These are phyloP conservation scores for Perognathus longimembris DNA, from an alignment of 2,113 vertebrate genomes.

Conservation along the genomic window DNA sequence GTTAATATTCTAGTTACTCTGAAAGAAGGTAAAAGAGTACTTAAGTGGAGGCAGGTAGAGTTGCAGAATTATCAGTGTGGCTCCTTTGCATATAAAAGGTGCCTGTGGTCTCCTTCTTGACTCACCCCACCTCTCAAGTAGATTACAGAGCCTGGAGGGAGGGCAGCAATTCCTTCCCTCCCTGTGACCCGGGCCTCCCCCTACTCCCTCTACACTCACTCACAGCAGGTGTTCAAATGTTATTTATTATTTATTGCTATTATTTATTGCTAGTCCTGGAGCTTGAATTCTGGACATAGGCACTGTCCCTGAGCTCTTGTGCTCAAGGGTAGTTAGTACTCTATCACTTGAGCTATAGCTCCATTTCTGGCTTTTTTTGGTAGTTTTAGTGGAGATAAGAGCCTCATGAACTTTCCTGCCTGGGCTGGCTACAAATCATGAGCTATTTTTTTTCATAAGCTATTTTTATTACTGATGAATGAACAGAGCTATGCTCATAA, in stretches of 20 bases:
- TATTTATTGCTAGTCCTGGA: not conserved
- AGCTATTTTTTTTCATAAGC: not conserved
- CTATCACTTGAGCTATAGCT: too few species aligned
- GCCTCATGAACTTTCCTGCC: too few species aligned
- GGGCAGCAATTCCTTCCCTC: not conserved
- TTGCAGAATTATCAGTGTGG: too few species aligned
- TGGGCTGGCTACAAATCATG: too few species aligned
- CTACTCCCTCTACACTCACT: not conserved
- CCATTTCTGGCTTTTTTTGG: too few species aligned
- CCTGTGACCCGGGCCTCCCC: not conserved
- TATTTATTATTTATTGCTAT: not conserved
- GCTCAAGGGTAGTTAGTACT: too few species aligned
- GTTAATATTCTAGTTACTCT: not conserved
- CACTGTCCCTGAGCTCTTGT: too few species aligned
- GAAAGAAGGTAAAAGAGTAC: not conserved
- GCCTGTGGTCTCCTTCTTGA: fast-evolving
- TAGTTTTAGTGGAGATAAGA: too few species aligned
- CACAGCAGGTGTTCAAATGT: not conserved
- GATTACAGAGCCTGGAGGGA: not conserved
- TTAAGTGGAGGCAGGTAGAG: not conserved
- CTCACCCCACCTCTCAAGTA: not conserved
- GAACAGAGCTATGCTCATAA: not conserved
- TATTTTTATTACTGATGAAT: not conserved
- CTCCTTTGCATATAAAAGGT: not conserved
- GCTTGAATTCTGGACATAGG: too few species aligned